These are phyloP conservation scores for Dascillus cervinus DNA, from an alignment of 2,888 invertebrate species.

Conservation along the genomic window DNA sequence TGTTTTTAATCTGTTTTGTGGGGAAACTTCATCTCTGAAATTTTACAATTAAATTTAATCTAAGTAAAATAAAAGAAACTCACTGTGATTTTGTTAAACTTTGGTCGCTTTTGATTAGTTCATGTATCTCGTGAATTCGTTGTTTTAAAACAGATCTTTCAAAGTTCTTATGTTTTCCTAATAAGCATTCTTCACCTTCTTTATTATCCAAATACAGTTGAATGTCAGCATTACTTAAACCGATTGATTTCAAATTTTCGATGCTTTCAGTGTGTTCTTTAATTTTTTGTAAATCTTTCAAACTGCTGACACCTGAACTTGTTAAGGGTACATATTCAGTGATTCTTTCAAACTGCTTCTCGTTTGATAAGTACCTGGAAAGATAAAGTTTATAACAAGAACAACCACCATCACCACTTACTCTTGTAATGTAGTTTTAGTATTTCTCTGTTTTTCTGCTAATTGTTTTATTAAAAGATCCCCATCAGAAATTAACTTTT, in stretches of 20 bases:
- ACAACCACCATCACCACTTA: too few species aligned
- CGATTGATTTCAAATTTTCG: conserved; percentile 45
- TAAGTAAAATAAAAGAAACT: too few species aligned
- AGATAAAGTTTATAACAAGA: too few species aligned
- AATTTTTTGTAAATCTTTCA: conserved; percentile 42
- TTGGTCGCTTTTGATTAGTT: conserved; percentile 14
- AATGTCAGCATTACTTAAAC: conserved; percentile 46
- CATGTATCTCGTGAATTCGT: conserved; percentile 16
- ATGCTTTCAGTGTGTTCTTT: conserved; percentile 39
- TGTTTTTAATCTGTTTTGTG: conserved; percentile 15
- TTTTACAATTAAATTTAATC: conserved; percentile 1
- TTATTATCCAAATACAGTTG: conserved; percentile 45
- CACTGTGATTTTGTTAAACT: too few species aligned
- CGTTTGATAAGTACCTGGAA: conserved; percentile 13
- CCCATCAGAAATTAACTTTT: conserved; percentile 32
- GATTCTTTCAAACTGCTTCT: conserved; percentile 22
- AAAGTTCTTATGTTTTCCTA: conserved; percentile 29
- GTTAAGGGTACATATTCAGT: conserved; percentile 25
- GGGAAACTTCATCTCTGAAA: neutral
- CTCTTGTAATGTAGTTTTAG: conserved; percentile 29
- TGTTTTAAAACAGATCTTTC: conserved; percentile 20
- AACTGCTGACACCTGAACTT: conserved; percentile 41
- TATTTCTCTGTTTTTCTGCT: conserved; percentile 33
- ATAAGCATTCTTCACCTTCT: conserved; percentile 34
- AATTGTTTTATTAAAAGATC: conserved; percentile 35